Evolutionary conservation across 2,888 invertebrate species (phyloP), one percentile per base, ranked within the genome.

Genomic region (Caenorhabditis plicata): DNA sequence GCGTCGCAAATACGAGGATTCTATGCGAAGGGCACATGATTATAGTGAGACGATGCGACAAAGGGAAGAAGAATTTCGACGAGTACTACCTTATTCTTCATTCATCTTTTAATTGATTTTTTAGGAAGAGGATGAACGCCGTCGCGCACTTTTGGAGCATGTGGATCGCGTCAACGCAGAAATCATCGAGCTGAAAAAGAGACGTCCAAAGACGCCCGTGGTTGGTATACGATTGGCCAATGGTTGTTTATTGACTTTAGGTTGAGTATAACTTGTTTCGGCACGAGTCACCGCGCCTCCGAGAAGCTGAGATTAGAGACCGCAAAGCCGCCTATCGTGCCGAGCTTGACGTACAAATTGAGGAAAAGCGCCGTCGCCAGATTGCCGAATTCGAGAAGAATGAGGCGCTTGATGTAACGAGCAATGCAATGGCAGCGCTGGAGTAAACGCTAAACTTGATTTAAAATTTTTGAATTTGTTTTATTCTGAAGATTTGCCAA

Each of bases 111-210:
- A 32, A 33, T 35, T 25, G 19, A 8, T 27, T 19, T 40, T 45
- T 22, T 9, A 60, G 57, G 66, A 66, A 33, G 64, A 57, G 31
- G 45, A 40, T 3, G 61, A 46, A 7, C 45, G 64, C 31, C 43
- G 47, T 26, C 51, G 44, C 33, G 47, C 53, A 13, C 58, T 74
- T 7, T 32, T 53, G 8, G 56, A 56, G n/a, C 71, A 71, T 38
- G 56, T 74, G 1, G 69, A 71, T 45, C 38, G 56, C 7, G 69
- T 71, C 15, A 74, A 74, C 32, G 54, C 62, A 11, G 70, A 71
- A 32, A 54, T 70, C 33, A 47, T 66, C 5, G 60, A 64, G 33
- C 33, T 64, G 40, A 60, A 64, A 36, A 42, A 46, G 41, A 52
- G 55, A 43, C 42, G 63, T 35, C 51, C 51, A 1, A 71, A 62